phyloP scores from a whole-genome alignment of 2,113 vertebrate species.

The Apistogramma diplotaenia region DNA sequence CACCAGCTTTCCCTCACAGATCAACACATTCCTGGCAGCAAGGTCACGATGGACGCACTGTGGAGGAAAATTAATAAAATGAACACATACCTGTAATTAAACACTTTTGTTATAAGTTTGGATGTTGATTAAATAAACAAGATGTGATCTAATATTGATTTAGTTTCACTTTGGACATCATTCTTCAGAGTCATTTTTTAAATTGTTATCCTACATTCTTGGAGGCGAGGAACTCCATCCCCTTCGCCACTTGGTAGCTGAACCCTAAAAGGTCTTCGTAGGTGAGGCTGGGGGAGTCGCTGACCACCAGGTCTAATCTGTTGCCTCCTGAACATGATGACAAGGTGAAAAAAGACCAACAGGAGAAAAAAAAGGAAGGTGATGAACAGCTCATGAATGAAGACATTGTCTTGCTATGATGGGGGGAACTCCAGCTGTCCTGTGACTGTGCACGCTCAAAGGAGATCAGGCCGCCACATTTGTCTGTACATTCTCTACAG shows the following conservation, averaged over 20 bases:
- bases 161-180: background rate
- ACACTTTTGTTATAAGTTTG: background rate
- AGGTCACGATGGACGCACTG: slow-evolving; percentile 98
- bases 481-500: background rate
- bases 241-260: slow-evolving; percentile 97
- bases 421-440: slow-evolving; percentile 13
- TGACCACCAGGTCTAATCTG: slow-evolving; percentile 83
- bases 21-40: slow-evolving; percentile 94
- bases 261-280: slow-evolving; percentile 92
- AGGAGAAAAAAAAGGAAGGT: background rate
- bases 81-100: background rate
- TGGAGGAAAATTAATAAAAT: background rate
- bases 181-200: background rate
- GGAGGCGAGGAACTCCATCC: slow-evolving; percentile 97
- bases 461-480: background rate
- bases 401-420: background rate
- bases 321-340: slow-evolving; percentile 75
- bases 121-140: background rate
- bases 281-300: slow-evolving; percentile 88
- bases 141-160: background rate
- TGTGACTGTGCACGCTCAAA: slow-evolving; percentile 34
- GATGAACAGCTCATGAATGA: background rate
- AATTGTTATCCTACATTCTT: slow-evolving; percentile 84
- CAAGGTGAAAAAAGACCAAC: background rate
- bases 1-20: slow-evolving; percentile 96